Evolutionary conservation across 2,113 vertebrate genomes (phyloP), one percentile per base, ranked within the genome.

Genomic region (Petrocephalus zakoni): DNA sequence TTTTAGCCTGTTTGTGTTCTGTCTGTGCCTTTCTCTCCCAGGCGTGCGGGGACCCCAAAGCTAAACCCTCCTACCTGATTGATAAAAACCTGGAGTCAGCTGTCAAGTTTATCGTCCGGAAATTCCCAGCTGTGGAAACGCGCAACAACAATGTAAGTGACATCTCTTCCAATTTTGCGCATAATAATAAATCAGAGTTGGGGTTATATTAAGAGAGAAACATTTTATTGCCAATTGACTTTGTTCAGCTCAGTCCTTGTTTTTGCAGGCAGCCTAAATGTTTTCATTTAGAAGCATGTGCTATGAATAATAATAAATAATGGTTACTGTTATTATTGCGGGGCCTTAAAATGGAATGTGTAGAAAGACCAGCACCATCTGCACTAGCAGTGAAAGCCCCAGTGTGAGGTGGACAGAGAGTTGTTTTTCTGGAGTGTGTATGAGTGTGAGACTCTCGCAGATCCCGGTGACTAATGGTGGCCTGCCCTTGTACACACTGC

Each of bases 61-160:
- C 98, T 91, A 99, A 99, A 93, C 98, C 98, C 90, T 99, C 98
- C 47, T 99, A 99, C 92, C 97, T 99, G 90, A 98, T 99, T 55
- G 98, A 99, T 93, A 99, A 99, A 96, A 99, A 99, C 93, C 93
- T 99, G 94, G 98, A 99, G 93, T 99, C 98, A 75, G 98, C 98
- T 11, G 98, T 99, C 93, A 99, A 99, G 95, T 99, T 99, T 93
- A 99, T 99, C 91, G 98, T 99, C 94, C 96, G 98, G 93, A 99
- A 99, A 93, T 99, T 99, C 86, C 98, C 98, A 42, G 98, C 98
- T 46, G 97, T 99, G 92, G 98, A 99, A 95, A 99, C 98, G 0
- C 97, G 98, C 78, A 99, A 99, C 93, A 99, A 99, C 93, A 99
- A 99, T 49, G 98, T 99, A 96, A 98, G 98, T 97, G 88, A 64